phyloP scores from a whole-genome alignment of 2,113 vertebrate genomes.

The Neoarius graeffei region DNA sequence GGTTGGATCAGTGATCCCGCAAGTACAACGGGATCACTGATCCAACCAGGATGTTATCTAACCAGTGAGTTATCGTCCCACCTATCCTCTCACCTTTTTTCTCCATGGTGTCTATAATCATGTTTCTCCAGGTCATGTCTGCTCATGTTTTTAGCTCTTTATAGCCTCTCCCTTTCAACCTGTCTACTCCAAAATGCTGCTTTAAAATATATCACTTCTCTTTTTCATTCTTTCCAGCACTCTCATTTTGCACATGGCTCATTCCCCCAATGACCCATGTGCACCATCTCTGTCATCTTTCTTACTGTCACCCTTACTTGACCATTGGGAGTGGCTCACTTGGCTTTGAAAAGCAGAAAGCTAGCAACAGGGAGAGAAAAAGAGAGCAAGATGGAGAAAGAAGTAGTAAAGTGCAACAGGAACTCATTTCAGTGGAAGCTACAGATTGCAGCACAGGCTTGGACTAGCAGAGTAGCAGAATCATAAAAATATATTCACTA shows the following conservation, averaged over 20 bases:
- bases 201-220: constrained; percentile 9
- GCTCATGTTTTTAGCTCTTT: constrained; percentile 1
- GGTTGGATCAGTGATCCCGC: neutral
- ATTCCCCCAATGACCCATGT: neutral
- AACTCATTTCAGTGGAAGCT: neutral
- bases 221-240: neutral
- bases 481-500: neutral
- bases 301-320: constrained; percentile 16
- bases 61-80: constrained; percentile 6
- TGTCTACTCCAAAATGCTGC: neutral
- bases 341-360: constrained; percentile 25
- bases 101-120: neutral
- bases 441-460: constrained; percentile 8
- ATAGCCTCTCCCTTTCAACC: neutral
- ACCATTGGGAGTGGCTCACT: neutral
- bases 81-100: neutral
- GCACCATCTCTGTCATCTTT: neutral
- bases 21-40: too few relatives aligned
- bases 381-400: neutral
- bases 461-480: neutral
- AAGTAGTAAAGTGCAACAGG: constrained; percentile 1
- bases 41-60: too few relatives aligned
- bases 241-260: neutral
- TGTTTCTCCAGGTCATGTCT: neutral
- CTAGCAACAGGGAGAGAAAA: neutral